phyloP scores from a whole-genome alignment of 2,888 invertebrate genomes.

The Lithosia quadra region DNA sequence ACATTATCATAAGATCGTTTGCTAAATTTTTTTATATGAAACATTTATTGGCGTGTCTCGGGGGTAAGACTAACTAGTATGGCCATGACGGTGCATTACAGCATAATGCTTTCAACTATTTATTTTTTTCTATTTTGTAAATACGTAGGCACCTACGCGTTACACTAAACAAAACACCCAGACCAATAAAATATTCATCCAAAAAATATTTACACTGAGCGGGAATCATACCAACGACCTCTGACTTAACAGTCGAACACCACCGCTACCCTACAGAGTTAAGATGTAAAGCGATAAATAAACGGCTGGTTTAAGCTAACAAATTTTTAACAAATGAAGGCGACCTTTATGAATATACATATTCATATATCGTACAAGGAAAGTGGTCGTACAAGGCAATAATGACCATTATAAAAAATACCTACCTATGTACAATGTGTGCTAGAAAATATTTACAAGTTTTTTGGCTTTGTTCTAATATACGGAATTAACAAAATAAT shows the following conservation, averaged over 20 bases:
- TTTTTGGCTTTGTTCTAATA: not conserved
- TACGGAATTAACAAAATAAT: not conserved
- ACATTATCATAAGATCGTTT: not conserved
- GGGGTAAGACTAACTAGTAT: not conserved
- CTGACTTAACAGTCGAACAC: too few relatives aligned
- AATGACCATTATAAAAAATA: not conserved
- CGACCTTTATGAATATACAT: not conserved
- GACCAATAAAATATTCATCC: too few relatives aligned
- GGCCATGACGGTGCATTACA: too few relatives aligned
- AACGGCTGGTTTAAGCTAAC: accelerated
- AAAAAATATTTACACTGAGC: too few relatives aligned
- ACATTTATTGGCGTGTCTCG: not conserved
- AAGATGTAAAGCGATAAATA: not conserved
- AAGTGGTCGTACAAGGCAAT: not conserved
- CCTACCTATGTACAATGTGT: not conserved
- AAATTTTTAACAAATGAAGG: not conserved
- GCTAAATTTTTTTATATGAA: not conserved
- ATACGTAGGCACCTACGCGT: too few relatives aligned
- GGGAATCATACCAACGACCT: too few relatives aligned
- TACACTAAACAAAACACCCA: too few relatives aligned
- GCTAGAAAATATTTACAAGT: not conserved
- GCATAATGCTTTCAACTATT: not conserved
- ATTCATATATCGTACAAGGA: not conserved
- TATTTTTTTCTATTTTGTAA: not conserved
- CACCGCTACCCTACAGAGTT: too few relatives aligned